Conservation (phyloP, 2,797 vertebrate genomes). For the Arrhamphus sclerolepis region DNA sequence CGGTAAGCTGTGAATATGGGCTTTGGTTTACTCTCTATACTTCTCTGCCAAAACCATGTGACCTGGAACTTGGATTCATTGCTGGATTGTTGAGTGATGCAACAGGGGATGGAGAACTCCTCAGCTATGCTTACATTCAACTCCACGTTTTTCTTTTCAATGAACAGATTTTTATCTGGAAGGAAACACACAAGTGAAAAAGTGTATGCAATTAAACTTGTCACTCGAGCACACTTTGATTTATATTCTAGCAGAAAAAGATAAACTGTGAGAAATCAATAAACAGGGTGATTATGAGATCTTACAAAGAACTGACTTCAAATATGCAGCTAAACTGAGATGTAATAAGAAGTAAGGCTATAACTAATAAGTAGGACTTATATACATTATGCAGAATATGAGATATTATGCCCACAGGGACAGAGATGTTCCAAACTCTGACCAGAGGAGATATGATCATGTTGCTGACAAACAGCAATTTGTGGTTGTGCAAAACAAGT, state of each 20-base stretch:
- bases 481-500: not conserved
- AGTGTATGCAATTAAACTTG: too few species aligned
- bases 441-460: slow-evolving; percentile 13
- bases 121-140: slow-evolving; percentile 43
- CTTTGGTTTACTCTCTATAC: not conserved
- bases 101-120: slow-evolving; percentile 56
- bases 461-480: not conserved
- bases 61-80: slow-evolving; percentile 61
- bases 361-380: too few species aligned
- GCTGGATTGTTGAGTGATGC: slow-evolving; percentile 51
- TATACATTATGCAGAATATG: too few species aligned
- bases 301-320: not conserved
- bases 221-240: too few species aligned
- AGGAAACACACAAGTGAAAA: slow-evolving; percentile 12
- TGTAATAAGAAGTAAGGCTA: too few species aligned
- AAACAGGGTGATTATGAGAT: too few species aligned
- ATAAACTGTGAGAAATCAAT: too few species aligned
- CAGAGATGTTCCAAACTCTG: not conserved
- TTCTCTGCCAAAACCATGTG: slow-evolving; percentile 62
- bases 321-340: not conserved
- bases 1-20: slow-evolving; percentile 58
- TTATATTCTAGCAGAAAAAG: too few species aligned
- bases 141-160: slow-evolving; percentile 16
- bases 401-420: too few species aligned
- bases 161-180: slow-evolving; percentile 46